These are phyloP conservation scores for Cyprinella venusta DNA, from an alignment of 2,797 vertebrate species.

Conservation along the genomic window DNA sequence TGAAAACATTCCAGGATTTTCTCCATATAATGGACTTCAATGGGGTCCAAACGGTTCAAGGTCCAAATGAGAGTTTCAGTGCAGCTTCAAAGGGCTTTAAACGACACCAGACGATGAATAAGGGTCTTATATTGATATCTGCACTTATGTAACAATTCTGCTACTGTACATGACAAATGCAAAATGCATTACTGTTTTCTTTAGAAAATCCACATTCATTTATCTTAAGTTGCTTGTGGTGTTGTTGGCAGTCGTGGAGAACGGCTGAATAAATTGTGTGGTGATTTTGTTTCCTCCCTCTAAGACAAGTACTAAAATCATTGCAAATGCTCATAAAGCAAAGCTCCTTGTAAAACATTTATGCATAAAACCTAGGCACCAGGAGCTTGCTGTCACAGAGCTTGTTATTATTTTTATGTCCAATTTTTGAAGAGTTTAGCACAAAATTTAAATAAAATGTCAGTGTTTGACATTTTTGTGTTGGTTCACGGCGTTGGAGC, in stretches of 20 bases:
- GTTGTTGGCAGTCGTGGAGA: not conserved
- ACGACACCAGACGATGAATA: too few species aligned
- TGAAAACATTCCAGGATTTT: too few species aligned
- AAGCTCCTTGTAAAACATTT: slow-evolving; percentile 38
- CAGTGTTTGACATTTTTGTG: slow-evolving; percentile 18
- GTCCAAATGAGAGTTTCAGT: too few species aligned
- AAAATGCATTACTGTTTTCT: not conserved
- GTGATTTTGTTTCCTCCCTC: slow-evolving; percentile 6
- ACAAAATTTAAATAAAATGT: not conserved
- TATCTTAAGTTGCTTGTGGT: not conserved
- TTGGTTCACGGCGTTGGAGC: not conserved
- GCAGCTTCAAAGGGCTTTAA: too few species aligned
- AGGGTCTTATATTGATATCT: too few species aligned
- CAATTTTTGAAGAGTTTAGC: slow-evolving; percentile 31
- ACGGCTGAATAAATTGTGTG: slow-evolving; percentile 14
- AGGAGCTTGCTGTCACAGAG: slow-evolving; percentile 38
- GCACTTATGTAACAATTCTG: not conserved
- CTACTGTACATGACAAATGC: not conserved
- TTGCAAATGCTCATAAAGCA: slow-evolving; percentile 31
- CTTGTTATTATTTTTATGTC: slow-evolving; percentile 40
- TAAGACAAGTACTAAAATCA: slow-evolving; percentile 20
- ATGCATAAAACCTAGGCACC: slow-evolving; percentile 30
- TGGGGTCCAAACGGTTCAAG: too few species aligned
- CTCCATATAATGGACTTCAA: too few species aligned
- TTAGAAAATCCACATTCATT: not conserved